Base-by-base conservation (phyloP, 2,797 vertebrate species). In the Helarctos malayanus region DNA sequence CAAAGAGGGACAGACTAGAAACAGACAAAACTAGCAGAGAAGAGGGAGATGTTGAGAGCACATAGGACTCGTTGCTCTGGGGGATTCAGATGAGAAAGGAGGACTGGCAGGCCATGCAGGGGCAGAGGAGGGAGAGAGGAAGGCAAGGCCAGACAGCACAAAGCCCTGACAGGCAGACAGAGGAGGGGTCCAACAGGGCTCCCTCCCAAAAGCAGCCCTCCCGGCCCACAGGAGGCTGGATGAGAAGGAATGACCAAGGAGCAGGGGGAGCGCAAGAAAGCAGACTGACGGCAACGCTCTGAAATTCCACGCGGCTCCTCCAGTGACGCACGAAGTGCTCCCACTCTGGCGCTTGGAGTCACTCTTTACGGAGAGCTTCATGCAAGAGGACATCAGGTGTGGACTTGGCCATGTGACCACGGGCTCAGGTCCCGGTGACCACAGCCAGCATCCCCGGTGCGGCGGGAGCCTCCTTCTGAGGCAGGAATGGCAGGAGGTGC, bases 221-320 rank as follows among this genome's bases (percentile, higher is more conserved):
- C 4, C 8, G 0, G 9, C 23, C 29, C 82, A 76, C 69, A 13
- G 29, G 87, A 47, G 12, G 21, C 41, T 11, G 15, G 57, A 38
- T 12, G 19, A 45, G 52, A 35, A 0, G 10, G 45, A 7, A 12
- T 4, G 18, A 41, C 4, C 27, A 4, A 0, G 1, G 0, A 29
- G 23, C 27, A 21, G 18, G 54, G 16, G 25, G 29, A 32, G 8
- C 8, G 0, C 4, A 14, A 21, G 82, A 29, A 45, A 10, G 2
- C 45, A 21, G 27, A 18, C 0, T 0, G 11, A 14, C 4, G 10
- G 38, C 45, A 0, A 0, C 5, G 0, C 32, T 5, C 23, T 32
- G 54, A 35, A 52, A 32, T 32, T 3, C 41, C 25, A 29, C 0
- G 2, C 0, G 7, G 38, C 38, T 38, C 49, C 9, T 7, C 32